A percentile compares a stretch with the other conserved stretches of the same genome.
Conservation (phyloP, 2,888 invertebrate species). For the Eumerus sabulonum region DNA sequence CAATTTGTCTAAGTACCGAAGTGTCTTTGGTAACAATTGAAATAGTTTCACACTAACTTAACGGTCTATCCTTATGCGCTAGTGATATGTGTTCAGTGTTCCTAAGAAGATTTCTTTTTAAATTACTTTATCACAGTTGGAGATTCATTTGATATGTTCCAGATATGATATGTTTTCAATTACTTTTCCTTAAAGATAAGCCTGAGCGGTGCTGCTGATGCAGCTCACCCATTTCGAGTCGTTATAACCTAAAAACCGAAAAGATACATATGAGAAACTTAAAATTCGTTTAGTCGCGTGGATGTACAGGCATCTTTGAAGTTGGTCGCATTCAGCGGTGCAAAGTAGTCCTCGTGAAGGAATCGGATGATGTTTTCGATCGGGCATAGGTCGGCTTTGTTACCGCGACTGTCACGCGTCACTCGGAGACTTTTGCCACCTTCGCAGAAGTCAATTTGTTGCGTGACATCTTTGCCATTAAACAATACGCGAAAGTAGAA, state of each 20-base stretch:
- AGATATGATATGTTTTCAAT: conserved; percentile 65
- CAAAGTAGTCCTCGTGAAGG: conserved; percentile 92
- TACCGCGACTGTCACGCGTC: conserved; percentile 80
- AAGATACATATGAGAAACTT: conserved; percentile 32
- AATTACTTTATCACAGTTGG: conserved; percentile 69
- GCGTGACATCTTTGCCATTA: conserved; percentile 93
- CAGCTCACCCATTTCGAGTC: background rate
- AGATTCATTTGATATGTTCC: conserved; percentile 64
- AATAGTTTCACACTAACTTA: conserved; percentile 26
- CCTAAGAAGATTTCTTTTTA: conserved; percentile 7
- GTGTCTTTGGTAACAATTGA: conserved; percentile 1
- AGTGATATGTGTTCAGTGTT: conserved; percentile 43
- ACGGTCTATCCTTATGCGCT: conserved; percentile 10
- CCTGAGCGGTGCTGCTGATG: background rate
- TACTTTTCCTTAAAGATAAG: conserved; percentile 35
- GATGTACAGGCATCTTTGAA: conserved; percentile 89
- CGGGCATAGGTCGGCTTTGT: conserved; percentile 85
- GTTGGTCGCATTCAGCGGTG: conserved; percentile 90
- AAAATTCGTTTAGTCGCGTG: conserved; percentile 77
- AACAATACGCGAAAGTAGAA: conserved; percentile 91
- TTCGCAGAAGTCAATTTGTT: conserved; percentile 89
- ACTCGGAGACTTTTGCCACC: conserved; percentile 81
- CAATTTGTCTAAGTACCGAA: no score
- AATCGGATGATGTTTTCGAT: conserved; percentile 93
- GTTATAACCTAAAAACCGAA: background rate